Evolutionary conservation across 2,888 invertebrate genomes (phyloP).

Genomic region (Abrostola tripartita): DNA sequence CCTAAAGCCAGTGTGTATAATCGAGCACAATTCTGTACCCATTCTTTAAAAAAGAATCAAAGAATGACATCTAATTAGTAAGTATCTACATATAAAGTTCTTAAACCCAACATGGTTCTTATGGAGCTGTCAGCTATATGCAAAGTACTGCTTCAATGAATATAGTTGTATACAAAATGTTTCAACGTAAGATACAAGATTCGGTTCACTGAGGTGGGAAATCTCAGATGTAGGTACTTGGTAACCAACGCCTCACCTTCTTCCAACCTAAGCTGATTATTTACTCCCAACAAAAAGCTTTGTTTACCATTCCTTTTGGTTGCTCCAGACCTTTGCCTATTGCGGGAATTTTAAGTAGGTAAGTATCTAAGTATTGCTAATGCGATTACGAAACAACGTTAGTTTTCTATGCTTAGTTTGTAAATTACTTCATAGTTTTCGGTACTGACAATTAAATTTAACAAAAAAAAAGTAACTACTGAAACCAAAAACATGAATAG

Average conservation of each 20-base stretch:
- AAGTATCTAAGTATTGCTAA: slow-evolving; percentile 44
- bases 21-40: too few species aligned
- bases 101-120: background rate
- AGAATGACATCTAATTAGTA: background rate
- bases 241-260: slow-evolving; percentile 57
- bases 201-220: slow-evolving; percentile 25
- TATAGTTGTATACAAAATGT: slow-evolving; percentile 3
- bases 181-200: slow-evolving; percentile 4
- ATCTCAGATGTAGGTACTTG: slow-evolving; percentile 40
- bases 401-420: slow-evolving; percentile 19
- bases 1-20: too few species aligned
- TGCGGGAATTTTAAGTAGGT: slow-evolving; percentile 46
- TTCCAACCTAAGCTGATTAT: slow-evolving; percentile 66
- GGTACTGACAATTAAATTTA: background rate
- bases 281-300: slow-evolving; percentile 60
- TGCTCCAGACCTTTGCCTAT: slow-evolving; percentile 45
- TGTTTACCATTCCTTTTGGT: slow-evolving; percentile 54
- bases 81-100: background rate
- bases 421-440: background rate
- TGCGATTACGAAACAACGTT: slow-evolving; percentile 33
- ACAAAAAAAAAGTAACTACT: too few species aligned
- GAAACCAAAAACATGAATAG: too few species aligned
- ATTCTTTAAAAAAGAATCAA: background rate
- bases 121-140: too few species aligned
- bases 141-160: background rate